These are phyloP conservation scores for Gymnopithys bicolor DNA, from an alignment of 2,797 vertebrate genomes.

Conservation along the genomic window DNA sequence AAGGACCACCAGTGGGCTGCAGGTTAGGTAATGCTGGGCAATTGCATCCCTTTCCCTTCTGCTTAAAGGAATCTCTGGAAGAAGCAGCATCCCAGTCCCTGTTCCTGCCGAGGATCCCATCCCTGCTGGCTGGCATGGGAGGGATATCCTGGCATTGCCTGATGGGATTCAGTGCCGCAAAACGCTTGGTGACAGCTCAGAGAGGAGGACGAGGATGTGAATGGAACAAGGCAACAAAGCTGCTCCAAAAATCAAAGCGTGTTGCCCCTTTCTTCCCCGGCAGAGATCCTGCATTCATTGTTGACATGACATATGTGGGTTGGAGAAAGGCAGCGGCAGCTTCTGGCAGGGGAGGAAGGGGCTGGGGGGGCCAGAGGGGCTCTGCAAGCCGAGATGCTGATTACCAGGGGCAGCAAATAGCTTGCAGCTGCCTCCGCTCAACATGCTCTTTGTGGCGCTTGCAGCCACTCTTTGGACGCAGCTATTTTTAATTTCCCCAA, in stretches of 20 bases:
- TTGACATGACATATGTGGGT: conserved; percentile 42
- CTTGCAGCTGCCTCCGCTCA: conserved; percentile 63
- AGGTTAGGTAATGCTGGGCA: neutral
- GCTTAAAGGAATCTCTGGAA: neutral
- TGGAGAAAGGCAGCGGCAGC: conserved; percentile 26
- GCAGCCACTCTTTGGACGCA: conserved; percentile 47
- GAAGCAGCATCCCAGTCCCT: neutral
- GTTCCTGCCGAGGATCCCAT: neutral
- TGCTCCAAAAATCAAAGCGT: conserved; percentile 7
- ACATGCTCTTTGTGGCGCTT: conserved; percentile 18
- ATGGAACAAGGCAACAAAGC: neutral
- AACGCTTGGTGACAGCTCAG: neutral
- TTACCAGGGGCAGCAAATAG: conserved; percentile 52
- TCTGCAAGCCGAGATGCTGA: conserved; percentile 19
- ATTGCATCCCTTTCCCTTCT: neutral
- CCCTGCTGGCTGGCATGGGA: neutral
- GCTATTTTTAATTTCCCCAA: conserved; percentile 74
- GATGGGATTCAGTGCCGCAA: neutral
- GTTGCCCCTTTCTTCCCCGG: neutral
- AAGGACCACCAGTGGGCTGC: neutral
- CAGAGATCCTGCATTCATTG: conserved; percentile 18
- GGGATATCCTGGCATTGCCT: neutral
- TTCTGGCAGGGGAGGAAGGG: conserved; percentile 43
- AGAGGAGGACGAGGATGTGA: neutral
- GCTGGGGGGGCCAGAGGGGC: neutral